phyloP scores from a whole-genome alignment of 1,140 invertebrate genomes.

The Theocolax elegans region DNA sequence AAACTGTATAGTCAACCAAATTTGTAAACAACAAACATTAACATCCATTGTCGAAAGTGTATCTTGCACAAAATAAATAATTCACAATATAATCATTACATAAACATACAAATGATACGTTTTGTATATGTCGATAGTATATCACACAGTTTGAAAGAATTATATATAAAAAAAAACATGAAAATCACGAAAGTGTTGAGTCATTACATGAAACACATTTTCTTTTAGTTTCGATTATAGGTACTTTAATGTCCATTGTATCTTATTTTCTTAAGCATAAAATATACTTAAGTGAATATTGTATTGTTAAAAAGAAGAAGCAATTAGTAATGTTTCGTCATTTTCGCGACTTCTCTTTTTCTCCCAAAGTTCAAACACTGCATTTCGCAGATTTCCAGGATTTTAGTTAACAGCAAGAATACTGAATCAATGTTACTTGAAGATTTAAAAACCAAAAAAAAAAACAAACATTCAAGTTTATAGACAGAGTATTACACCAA shows the following conservation, averaged over 20 bases:
- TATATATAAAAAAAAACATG: background rate
- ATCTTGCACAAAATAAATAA: background rate
- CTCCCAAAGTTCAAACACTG: constrained; percentile 1
- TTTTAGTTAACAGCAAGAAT: constrained; percentile 10
- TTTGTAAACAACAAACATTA: background rate
- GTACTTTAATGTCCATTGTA: too few relatives aligned
- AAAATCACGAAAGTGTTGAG: constrained; percentile 11
- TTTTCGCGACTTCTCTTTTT: background rate
- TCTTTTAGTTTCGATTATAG: too few relatives aligned
- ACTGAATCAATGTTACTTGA: constrained; percentile 14
- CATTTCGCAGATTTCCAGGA: background rate
- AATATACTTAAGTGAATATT: too few relatives aligned
- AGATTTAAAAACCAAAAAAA: background rate
- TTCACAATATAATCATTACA: constrained; percentile 20
- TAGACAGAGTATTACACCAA: background rate
- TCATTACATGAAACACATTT: too few relatives aligned
- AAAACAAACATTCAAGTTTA: constrained; percentile 3
- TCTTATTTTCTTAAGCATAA: too few relatives aligned
- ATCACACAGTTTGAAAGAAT: background rate
- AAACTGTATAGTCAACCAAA: background rate
- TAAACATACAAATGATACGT: constrained; percentile 31
- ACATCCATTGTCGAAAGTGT: background rate
- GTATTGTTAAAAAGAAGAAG: too few relatives aligned
- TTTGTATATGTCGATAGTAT: background rate
- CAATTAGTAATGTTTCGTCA: constrained; percentile 1